Evolutionary conservation across 2,113 vertebrate species (phyloP), one percentile per base, ranked within the genome.

Genomic region (Poicephalus gulielmi): DNA sequence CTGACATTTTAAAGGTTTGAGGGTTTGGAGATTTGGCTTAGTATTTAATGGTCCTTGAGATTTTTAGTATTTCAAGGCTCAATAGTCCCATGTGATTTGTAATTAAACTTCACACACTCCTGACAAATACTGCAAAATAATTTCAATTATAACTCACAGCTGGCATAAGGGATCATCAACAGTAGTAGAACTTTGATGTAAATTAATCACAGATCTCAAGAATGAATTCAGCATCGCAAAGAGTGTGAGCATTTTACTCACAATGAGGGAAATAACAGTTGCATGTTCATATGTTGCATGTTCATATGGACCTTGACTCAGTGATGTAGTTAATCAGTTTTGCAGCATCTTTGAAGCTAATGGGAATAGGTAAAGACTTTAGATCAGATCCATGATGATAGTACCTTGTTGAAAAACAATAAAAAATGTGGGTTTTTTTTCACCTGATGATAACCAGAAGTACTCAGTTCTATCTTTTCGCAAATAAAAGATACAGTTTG

Each of bases 371-470:
- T 17, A 41, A 63, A 59, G 8, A 7, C 4, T 78, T 50, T 8
- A 70, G 33, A 37, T 84, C 52, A 73, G 17, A 47, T 30, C 25
- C 20, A 53, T 10, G 9, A 43, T 47, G 44, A 37, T 1, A 74
- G 6, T 2, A 39, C 13, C n/a, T 28, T 43, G 14, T 6, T 68
- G 28, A 67, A 67, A 60, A 41, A 8, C 17, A 67, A 60, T 28
- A 10, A 13, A 68, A 88, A 63, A 23, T 18, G 4, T 6, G 5
- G 4, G 15, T 0, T 0, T 3, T 3, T 39, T 50, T 46, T 30
- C 55, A 2, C 11, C 41, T 27, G 35, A 19, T 0, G 1, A 30
- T 37, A 62, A 67, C 13, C 24, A 18, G 17, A 73, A 62, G 19
- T 7, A 52, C 7, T 50, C 3, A 19, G n/a, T 62, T 23, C 10